phyloP scores from a whole-genome alignment of 2,797 vertebrate species.

The Gymnodraco acuticeps region DNA sequence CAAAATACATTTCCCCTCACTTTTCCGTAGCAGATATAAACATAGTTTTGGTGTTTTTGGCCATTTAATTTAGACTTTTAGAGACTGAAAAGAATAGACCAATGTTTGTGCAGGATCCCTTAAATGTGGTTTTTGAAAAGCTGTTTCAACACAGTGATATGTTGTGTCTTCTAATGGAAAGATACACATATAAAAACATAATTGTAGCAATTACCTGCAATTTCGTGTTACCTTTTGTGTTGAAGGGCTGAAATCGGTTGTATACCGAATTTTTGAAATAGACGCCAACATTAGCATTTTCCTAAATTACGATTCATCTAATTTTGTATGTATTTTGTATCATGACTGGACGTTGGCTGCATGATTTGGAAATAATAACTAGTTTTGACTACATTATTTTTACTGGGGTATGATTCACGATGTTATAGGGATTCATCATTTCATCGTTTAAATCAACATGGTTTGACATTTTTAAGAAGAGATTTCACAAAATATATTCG shows the following conservation, averaged over 20 bases:
- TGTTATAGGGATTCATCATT: too few species aligned
- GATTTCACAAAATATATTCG: too few species aligned
- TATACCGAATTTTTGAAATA: too few species aligned
- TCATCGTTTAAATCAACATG: too few species aligned
- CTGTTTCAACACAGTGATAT: background rate
- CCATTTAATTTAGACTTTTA: background rate
- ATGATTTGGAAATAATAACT: too few species aligned
- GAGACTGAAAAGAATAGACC: background rate
- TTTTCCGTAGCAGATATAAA: background rate
- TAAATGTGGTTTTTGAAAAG: background rate
- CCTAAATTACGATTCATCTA: background rate
- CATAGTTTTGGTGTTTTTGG: background rate
- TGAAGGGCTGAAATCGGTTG: background rate
- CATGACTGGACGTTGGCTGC: background rate
- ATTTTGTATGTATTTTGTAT: background rate
- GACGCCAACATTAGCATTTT: background rate
- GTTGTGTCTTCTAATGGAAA: background rate
- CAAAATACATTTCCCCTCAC: background rate
- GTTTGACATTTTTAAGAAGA: too few species aligned
- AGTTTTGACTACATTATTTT: too few species aligned
- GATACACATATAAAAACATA: too few species aligned
- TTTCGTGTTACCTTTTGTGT: background rate
- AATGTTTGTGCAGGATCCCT: background rate
- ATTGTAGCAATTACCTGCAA: too few species aligned
- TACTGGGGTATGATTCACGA: too few species aligned